phyloP scores from a whole-genome alignment of 2,888 invertebrate genomes.

The Chloroclystis v-ata region DNA sequence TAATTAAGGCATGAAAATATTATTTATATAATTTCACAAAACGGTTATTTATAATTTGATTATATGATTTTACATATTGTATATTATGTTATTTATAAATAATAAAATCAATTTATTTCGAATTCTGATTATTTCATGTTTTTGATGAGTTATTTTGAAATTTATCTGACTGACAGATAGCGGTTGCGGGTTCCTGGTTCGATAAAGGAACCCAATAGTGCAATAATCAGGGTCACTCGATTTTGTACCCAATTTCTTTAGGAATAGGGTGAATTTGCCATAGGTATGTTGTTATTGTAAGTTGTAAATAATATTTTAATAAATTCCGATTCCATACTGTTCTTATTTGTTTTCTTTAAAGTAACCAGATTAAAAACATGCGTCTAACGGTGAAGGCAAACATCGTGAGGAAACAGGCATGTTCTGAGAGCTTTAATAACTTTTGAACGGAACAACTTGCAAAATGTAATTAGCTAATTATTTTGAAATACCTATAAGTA shows the following conservation, averaged over 20 bases:
- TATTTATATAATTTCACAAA: background rate
- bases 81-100: too few species aligned
- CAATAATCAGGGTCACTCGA: slow-evolving; percentile 11
- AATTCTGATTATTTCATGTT: too few species aligned
- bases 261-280: slow-evolving; percentile 25
- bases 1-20: too few species aligned
- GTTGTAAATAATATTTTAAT: slow-evolving; percentile 29
- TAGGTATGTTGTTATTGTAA: slow-evolving; percentile 19
- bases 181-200: background rate
- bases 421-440: too few species aligned
- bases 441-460: too few species aligned
- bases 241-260: slow-evolving; percentile 6
- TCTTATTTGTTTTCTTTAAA: slow-evolving; percentile 22
- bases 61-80: background rate
- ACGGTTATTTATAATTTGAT: background rate
- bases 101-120: too few species aligned
- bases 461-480: too few species aligned
- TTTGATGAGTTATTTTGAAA: too few species aligned
- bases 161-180: slow-evolving; percentile 1
- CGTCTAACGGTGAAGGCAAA: too few species aligned
- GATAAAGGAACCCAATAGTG: slow-evolving; percentile 3
- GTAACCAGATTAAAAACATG: too few species aligned
- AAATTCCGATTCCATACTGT: slow-evolving; percentile 32
- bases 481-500: too few species aligned
- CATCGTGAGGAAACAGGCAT: too few species aligned